phyloP scores from a whole-genome alignment of 2,113 vertebrate species.

The Zosterops japonicus region DNA sequence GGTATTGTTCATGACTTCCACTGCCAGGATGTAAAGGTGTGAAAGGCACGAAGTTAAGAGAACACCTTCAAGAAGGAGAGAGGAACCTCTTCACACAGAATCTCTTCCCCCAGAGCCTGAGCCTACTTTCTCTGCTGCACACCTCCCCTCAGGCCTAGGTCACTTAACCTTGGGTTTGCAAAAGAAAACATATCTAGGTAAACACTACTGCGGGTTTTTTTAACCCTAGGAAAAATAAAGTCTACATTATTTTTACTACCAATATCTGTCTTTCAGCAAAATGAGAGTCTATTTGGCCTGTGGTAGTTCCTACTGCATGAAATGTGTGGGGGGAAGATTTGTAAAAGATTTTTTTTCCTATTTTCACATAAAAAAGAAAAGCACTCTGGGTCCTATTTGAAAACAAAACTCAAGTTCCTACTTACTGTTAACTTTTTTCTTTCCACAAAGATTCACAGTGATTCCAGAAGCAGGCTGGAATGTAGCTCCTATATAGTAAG shows the following conservation, averaged over 20 bases:
- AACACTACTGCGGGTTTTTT: background rate
- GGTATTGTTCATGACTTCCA: accelerated
- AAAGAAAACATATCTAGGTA: background rate
- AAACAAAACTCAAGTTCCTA: background rate
- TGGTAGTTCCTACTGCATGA: background rate
- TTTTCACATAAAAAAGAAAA: background rate
- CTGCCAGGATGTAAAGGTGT: background rate
- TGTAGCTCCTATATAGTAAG: background rate
- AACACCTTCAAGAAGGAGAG: background rate
- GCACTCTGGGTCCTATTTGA: background rate
- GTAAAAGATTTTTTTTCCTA: background rate
- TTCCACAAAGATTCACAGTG: background rate
- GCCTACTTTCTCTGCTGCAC: background rate
- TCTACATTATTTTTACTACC: background rate
- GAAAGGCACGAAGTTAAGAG: background rate
- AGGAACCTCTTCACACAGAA: background rate
- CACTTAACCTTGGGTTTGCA: background rate
- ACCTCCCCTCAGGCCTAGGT: background rate
- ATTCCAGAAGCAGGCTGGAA: background rate
- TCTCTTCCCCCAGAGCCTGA: background rate
- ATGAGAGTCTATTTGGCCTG: background rate
- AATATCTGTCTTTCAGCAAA: background rate
- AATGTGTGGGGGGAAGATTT: background rate
- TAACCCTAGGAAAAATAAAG: background rate
- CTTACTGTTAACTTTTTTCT: background rate